A percentile compares a stretch with the other conserved stretches of the same genome.
Evolutionary conservation across 2,797 vertebrate species (phyloP).

Genomic region (Sebastes hubbsi): DNA sequence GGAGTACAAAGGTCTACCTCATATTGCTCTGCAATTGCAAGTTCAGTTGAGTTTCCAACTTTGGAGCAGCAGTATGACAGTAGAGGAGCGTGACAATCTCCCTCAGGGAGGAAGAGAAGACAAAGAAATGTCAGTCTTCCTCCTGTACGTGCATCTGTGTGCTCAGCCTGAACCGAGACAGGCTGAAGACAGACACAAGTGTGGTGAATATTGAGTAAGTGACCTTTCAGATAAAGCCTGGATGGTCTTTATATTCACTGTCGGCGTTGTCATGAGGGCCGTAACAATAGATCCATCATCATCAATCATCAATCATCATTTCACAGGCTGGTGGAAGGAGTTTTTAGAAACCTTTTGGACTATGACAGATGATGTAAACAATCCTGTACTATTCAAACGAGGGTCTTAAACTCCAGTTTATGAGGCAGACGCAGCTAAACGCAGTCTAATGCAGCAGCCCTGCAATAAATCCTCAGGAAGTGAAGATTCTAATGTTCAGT

Average conservation of each 20-base stretch:
- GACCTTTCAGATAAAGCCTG: slow-evolving; percentile 70
- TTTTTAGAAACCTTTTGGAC: not conserved
- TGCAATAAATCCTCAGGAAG: not conserved
- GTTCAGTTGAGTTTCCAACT: slow-evolving; percentile 7
- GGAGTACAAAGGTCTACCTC: not conserved
- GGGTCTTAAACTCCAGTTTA: not conserved
- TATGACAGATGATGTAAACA: slow-evolving; percentile 35
- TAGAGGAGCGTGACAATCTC: slow-evolving; percentile 8
- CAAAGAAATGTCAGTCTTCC: slow-evolving; percentile 60
- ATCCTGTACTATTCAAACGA: not conserved
- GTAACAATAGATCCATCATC: slow-evolving; percentile 66
- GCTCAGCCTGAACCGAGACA: slow-evolving; percentile 14
- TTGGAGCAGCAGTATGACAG: slow-evolving; percentile 11
- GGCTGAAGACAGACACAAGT: slow-evolving; percentile 9
- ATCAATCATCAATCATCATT: slow-evolving; percentile 71
- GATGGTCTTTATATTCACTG: slow-evolving; percentile 59
- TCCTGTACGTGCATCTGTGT: slow-evolving; percentile 12
- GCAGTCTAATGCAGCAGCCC: not conserved
- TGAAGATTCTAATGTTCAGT: not conserved
- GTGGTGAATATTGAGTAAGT: slow-evolving; percentile 63
- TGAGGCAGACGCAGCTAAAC: not conserved
- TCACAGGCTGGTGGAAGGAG: not conserved
- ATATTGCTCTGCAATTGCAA: not conserved
- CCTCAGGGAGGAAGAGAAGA: slow-evolving; percentile 15
- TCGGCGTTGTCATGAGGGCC: slow-evolving; percentile 42